These are phyloP conservation scores for Gyrodactylus salaris DNA, from an alignment of 1,140 invertebrate species.

Conservation along the genomic window DNA sequence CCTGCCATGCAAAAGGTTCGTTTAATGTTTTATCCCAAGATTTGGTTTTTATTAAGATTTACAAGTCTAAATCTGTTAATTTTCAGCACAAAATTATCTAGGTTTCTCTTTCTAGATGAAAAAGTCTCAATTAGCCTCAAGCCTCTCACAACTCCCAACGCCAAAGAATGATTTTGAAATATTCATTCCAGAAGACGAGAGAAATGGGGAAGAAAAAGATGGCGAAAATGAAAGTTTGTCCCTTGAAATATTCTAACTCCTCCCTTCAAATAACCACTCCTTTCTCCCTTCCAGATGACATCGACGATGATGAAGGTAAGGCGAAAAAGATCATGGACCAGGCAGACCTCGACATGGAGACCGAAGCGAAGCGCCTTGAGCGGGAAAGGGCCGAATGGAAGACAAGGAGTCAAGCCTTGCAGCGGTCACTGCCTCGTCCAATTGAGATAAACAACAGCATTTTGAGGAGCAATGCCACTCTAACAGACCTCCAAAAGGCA, in stretches of 20 bases:
- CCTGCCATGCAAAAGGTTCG: neutral
- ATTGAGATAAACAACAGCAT: constrained; percentile 43
- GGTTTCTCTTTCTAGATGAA: neutral
- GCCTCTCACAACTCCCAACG: constrained; percentile 30
- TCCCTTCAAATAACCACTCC: neutral
- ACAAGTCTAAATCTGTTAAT: too few relatives aligned
- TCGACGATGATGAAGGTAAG: constrained; percentile 15
- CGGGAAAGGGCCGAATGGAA: constrained; percentile 20
- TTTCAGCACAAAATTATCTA: too few relatives aligned
- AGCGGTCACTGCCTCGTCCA: constrained; percentile 52
- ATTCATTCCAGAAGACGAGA: constrained; percentile 56
- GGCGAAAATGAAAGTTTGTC: constrained; percentile 15
- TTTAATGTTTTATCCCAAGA: neutral
- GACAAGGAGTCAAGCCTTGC: constrained; percentile 49
- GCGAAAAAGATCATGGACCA: constrained; percentile 20
- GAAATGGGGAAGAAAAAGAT: constrained; percentile 20
- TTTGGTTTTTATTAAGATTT: neutral
- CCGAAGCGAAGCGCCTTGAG: constrained; percentile 24
- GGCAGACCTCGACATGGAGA: constrained; percentile 45
- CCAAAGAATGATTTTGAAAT: constrained; percentile 95
- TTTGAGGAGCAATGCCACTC: constrained; percentile 32
- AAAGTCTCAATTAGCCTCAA: neutral
- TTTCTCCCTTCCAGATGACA: neutral
- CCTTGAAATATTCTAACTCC: neutral
- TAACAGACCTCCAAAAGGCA: constrained; percentile 56